Percentiles rank a stretch among this genome's conserved stretches.
Conservation (phyloP, 35 echinoderm and acorn worm genomes). For the Patiria miniata region DNA sequence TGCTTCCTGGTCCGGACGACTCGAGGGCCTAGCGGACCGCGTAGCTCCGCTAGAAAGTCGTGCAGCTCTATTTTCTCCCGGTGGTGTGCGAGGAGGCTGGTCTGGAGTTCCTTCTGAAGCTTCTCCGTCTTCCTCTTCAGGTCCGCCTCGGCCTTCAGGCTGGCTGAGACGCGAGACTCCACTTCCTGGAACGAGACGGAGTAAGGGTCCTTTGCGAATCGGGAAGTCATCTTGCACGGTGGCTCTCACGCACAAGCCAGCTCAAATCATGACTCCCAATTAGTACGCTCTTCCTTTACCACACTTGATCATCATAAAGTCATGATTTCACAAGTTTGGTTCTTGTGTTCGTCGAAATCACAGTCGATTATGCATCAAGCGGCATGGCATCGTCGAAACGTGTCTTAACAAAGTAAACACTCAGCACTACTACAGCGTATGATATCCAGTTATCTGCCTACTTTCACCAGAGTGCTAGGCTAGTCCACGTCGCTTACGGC, state of each 20-base stretch:
- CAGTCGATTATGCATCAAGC: neutral
- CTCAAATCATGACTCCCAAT: neutral
- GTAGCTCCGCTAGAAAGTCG: conserved; percentile 5
- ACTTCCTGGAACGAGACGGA: neutral
- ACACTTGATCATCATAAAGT: neutral
- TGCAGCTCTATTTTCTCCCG: neutral
- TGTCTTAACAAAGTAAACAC: neutral
- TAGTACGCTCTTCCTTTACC: neutral
- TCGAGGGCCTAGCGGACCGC: neutral
- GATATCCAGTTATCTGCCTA: no score
- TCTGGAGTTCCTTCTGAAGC: conserved; percentile 6
- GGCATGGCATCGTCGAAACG: neutral
- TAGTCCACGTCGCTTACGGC: neutral
- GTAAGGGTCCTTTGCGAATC: neutral
- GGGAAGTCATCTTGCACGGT: neutral
- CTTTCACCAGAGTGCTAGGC: no score
- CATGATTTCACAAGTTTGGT: neutral
- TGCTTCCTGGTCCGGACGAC: conserved; percentile 1
- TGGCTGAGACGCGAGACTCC: neutral
- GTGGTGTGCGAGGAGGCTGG: neutral
- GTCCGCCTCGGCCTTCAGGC: neutral
- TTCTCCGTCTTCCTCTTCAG: conserved; percentile 14
- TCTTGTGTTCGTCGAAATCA: neutral
- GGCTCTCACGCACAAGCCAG: neutral
- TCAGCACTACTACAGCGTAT: neutral